These are phyloP conservation scores for Datnioides undecimradiatus DNA, from an alignment of 2,113 vertebrate species.

Conservation along the genomic window DNA sequence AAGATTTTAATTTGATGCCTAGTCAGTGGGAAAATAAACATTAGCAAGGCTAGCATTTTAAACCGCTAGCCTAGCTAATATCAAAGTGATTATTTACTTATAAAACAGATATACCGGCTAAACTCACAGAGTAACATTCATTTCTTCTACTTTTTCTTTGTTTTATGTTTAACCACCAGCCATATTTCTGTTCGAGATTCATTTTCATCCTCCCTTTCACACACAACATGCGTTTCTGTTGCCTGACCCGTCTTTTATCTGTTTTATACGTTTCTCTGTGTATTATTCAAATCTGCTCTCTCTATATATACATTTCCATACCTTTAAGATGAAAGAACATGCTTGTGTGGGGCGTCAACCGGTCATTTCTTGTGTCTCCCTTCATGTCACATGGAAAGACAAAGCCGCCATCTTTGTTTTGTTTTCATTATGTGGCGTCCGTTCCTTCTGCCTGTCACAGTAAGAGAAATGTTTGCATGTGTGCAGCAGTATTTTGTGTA, in stretches of 20 bases:
- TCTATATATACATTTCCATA: slow-evolving; percentile 48
- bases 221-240: background rate
- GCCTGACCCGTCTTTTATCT: slow-evolving; percentile 2
- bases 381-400: slow-evolving; percentile 23
- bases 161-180: background rate
- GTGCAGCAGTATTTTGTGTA: slow-evolving; percentile 57
- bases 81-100: too few relatives aligned
- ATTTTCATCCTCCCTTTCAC: background rate
- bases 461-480: slow-evolving; percentile 60
- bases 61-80: background rate
- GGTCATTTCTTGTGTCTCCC: slow-evolving; percentile 37
- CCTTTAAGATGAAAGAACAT: slow-evolving; percentile 10
- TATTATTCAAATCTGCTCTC: slow-evolving; percentile 25
- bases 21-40: background rate
- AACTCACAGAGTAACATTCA: background rate
- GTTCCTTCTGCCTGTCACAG: slow-evolving; percentile 56
- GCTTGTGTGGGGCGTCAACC: slow-evolving; percentile 13
- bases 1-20: background rate
- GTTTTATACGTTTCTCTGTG: slow-evolving; percentile 15
- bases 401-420: slow-evolving; percentile 52
- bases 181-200: background rate
- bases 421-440: slow-evolving; percentile 29
- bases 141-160: background rate
- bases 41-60: too few relatives aligned
- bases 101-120: too few relatives aligned